Evolutionary conservation across 2,888 invertebrate genomes (phyloP).

Genomic region (Phymatocera aterrima): DNA sequence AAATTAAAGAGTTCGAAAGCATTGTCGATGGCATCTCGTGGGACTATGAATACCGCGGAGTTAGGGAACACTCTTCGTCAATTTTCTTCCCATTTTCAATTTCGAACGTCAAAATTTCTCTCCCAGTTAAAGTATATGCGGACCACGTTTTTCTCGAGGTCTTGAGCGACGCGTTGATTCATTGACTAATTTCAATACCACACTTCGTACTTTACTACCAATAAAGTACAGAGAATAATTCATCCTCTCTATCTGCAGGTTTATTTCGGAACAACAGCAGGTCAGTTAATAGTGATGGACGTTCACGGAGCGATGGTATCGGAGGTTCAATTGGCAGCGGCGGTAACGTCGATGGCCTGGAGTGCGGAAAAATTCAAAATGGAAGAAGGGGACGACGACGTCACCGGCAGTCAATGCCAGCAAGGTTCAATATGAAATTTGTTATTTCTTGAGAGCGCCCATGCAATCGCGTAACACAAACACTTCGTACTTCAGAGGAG

Average conservation of each 20-base stretch:
- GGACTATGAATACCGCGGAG: not conserved
- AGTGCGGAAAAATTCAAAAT: conserved; percentile 98
- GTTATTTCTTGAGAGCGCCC: not conserved
- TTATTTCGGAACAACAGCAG: conserved; percentile 96
- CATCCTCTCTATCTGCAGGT: conserved; percentile 77
- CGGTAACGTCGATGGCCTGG: conserved; percentile 96
- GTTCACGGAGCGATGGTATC: conserved; percentile 97
- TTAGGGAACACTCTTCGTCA: not conserved
- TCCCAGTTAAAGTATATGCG: not conserved
- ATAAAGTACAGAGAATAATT: not conserved
- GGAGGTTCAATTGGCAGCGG: conserved; percentile 80
- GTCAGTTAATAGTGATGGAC: conserved; percentile 97
- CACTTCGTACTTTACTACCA: not conserved
- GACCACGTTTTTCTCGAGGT: not conserved
- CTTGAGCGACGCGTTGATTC: conserved; percentile 9
- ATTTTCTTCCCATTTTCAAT: not conserved
- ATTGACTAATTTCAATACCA: not conserved
- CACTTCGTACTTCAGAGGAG: not conserved
- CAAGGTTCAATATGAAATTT: conserved; percentile 49
- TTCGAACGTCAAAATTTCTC: conserved; percentile 20
- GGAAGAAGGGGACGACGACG: conserved; percentile 92
- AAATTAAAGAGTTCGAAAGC: not conserved
- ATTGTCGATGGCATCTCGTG: not conserved
- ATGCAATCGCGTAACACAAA: not conserved
- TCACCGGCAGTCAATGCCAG: conserved; percentile 59